Conservation (phyloP, 2,113 vertebrate genomes). For the Gadus macrocephalus region DNA sequence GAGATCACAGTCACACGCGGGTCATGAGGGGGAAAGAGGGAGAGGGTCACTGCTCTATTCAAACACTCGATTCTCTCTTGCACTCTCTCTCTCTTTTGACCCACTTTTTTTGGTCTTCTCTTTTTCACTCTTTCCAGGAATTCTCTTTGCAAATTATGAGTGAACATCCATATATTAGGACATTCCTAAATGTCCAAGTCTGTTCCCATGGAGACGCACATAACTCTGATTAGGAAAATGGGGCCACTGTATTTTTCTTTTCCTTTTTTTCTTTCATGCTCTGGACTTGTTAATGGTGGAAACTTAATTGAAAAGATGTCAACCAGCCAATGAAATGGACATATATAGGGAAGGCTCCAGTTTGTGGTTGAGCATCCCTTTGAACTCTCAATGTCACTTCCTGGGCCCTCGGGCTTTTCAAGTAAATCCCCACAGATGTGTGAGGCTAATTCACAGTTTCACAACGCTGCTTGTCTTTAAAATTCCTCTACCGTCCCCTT, state of each 20-base stretch:
- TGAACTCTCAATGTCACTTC: constrained; percentile 66
- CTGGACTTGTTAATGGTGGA: neutral
- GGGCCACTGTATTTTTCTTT: neutral
- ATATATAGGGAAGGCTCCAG: constrained; percentile 29
- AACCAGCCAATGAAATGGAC: constrained; percentile 13
- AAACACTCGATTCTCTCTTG: constrained; percentile 3
- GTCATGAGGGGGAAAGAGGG: constrained; percentile 24
- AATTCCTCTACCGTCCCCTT: constrained; percentile 31
- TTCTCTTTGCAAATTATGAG: constrained; percentile 15
- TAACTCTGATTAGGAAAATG: constrained; percentile 28
- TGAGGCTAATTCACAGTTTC: constrained; percentile 51
- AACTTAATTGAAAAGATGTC: constrained; percentile 20
- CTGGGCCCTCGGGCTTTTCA: constrained; percentile 37
- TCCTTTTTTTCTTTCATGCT: neutral
- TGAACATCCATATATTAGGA: neutral
- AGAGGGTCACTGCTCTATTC: constrained; percentile 10
- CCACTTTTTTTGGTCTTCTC: constrained; percentile 30
- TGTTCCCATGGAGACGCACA: constrained; percentile 2
- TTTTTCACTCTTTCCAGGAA: constrained; percentile 24
- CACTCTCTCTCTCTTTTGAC: constrained; percentile 29
- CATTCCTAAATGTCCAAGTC: constrained; percentile 1
- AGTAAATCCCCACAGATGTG: constrained; percentile 66
- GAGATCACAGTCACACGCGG: constrained; percentile 15
- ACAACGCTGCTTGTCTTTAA: constrained; percentile 54
- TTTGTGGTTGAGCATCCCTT: constrained; percentile 48